Conservation (phyloP, 2,797 vertebrate species). For the Epinephelus awoara region DNA sequence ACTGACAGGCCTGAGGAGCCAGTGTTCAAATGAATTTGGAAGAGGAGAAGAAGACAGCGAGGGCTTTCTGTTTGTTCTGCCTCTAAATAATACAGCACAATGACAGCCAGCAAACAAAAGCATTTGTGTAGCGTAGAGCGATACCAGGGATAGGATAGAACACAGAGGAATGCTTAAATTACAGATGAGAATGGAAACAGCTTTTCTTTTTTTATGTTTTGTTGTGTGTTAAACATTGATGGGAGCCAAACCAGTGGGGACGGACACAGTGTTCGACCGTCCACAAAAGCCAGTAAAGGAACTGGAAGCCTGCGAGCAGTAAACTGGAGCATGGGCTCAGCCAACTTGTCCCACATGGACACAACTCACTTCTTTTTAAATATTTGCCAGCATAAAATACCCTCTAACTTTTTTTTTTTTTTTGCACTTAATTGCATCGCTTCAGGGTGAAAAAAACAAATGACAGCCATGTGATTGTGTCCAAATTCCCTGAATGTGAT, state of each 20-base stretch:
- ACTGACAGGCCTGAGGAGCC: slow-evolving; percentile 65
- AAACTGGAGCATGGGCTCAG: slow-evolving; percentile 16
- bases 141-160: slow-evolving; percentile 40
- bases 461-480: slow-evolving; percentile 59
- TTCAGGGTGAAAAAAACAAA: slow-evolving; percentile 59
- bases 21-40: slow-evolving; percentile 54
- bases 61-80: slow-evolving; percentile 71
- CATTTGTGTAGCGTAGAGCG: slow-evolving; percentile 59
- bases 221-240: slow-evolving; percentile 59
- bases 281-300: slow-evolving; percentile 19
- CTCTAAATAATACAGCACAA: slow-evolving; percentile 78
- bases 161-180: slow-evolving; percentile 67
- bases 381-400: slow-evolving; percentile 48
- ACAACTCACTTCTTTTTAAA: slow-evolving; percentile 19
- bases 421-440: slow-evolving; percentile 56
- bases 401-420: slow-evolving; percentile 20
- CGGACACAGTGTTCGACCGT: slow-evolving; percentile 35
- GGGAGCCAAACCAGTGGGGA: slow-evolving; percentile 38
- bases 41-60: slow-evolving; percentile 60
- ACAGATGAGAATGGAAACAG: slow-evolving; percentile 68
- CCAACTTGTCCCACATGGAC: slow-evolving; percentile 39
- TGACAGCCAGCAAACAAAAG: slow-evolving; percentile 75
- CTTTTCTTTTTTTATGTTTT: slow-evolving; percentile 42
- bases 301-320: slow-evolving; percentile 1
- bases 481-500: slow-evolving; percentile 71